Base-by-base conservation (phyloP, 2,113 vertebrate species). In the Entomyzon cyanotis region DNA sequence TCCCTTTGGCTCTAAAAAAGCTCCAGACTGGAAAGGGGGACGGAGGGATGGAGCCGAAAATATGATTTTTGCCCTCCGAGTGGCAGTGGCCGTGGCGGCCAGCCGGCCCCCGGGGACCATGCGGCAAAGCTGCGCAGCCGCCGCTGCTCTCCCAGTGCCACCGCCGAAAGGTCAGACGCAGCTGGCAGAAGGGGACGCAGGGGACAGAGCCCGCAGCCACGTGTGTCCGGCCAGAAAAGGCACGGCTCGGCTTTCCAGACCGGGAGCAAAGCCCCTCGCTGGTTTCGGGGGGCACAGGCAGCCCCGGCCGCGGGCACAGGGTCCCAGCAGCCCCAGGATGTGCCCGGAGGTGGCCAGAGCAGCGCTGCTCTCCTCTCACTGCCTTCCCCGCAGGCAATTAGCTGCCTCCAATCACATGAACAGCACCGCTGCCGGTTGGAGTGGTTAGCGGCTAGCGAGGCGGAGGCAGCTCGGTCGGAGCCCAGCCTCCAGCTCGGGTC, bases 31-130 rank as follows among this genome's bases (percentile, higher is more conserved):
- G 86, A 69, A 82, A 90, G 52, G 47, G 30, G 75, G 71, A 84
- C 67, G 84, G 96, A 73, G 35, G 53, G 80, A 84, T 84, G 56
- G 88, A 97, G 96, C 94, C 87, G 96, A 96, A 97, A 97, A 96
- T 80, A 78, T 31, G 27, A 90, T 96, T 97, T 96, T 96, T 71
- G 75, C 87, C 86, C 94, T 95, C 50, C 9, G 89, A 97, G 96
- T 60, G 15, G 41, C 41, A 5, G 92, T 10, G 77, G 94, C 90
- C 39, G 39, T 13, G 82, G 85, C 46, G 13, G 80, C 28, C 7
- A 83, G 82, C 63, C 7, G 10, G 92, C 93, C 96, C 94, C 39
- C 5, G 25, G 95, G 96, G 96, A 93, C 65, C 50, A 18, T 6
- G 25, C 2, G 3, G 87, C 94, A 65, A 69, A 95, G 93, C 95